Base-by-base conservation (phyloP, 2,888 invertebrate genomes). In the Sarcophaga carnaria region DNA sequence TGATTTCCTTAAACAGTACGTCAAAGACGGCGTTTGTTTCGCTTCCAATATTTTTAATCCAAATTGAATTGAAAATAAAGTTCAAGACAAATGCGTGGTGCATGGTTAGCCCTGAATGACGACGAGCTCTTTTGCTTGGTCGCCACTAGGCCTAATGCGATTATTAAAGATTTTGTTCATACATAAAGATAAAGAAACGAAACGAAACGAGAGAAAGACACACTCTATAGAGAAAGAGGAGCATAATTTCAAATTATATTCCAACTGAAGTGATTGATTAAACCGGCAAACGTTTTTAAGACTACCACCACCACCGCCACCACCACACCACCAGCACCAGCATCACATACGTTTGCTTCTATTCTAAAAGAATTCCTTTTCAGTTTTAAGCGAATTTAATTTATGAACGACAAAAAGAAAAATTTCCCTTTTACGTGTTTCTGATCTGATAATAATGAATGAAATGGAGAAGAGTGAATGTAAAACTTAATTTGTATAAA, bases 351-450 rank as follows among this genome's bases (percentile, higher is more conserved):
- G 37, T 37, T 37, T 37, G 37, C 6, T 37, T 37, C 37, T 37
- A 37, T 37, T 37, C 37, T 37, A 37, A 1, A 37, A 10, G 37
- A 37, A 37, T 37, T 37, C 4, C 54, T 0, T 54, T 54, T 14
- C 4, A 12, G 0, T 54, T 54, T 54, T 54, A 54, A 17, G 5
- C 12, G 54, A 54, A 54, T 54, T 14, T 54, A 54, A 49, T 45
- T 45, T 63, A 63, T 47, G 20, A 75, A 75, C 60, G 37, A 74
- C 25, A 64, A 75, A 63, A 12, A 54, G 54, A 54, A 54, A 78
- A 84, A 72, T 87, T 87, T 84, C 87, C 79, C 82, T 87, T 84
- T 84, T 84, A 76, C 84, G 84, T 87, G 84, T 84, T 76, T 84
- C 79, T 71, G 63, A 87, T 84, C 87, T 45, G 84, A 84, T 87